phyloP scores from a whole-genome alignment of 1,140 invertebrate species.

The Atopsyche davidsoni region DNA sequence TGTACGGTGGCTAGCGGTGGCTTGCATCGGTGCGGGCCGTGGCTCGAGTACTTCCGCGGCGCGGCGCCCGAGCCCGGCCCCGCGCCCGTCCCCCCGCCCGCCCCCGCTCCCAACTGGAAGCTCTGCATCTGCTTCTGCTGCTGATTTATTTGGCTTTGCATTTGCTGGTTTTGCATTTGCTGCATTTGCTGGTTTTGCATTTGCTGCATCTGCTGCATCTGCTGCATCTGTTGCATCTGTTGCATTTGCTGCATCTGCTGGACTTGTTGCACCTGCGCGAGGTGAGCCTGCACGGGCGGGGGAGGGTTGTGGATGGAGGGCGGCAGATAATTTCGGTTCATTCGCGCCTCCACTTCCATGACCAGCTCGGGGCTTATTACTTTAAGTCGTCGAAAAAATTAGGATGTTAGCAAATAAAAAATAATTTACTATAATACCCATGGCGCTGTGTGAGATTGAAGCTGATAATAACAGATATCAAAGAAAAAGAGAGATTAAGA shows the following conservation, averaged over 20 bases:
- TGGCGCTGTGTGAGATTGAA: no score
- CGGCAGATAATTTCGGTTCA: conserved; percentile 74
- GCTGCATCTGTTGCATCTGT: conserved; percentile 9
- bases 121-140: not conserved
- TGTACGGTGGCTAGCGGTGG: conserved; percentile 46
- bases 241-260: conserved; percentile 8
- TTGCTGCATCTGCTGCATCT: conserved; percentile 28
- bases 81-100: not conserved
- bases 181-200: conserved; percentile 27
- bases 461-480: no score
- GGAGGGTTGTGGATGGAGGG: conserved; percentile 50
- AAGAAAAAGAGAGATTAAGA: no score
- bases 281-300: not conserved
- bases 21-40: conserved; percentile 42
- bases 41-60: conserved; percentile 42
- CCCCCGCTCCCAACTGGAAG: not conserved
- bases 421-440: no score
- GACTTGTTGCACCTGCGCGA: conserved; percentile 32
- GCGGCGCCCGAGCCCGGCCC: conserved; percentile 14
- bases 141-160: not conserved
- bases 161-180: conserved; percentile 28
- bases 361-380: conserved; percentile 82
- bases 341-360: conserved; percentile 80
- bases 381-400: conserved; percentile 41
- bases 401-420: no score